Percentiles rank a stretch among this genome's conserved stretches.
These are phyloP conservation scores for Stigmatopora argus DNA, from an alignment of 2,113 vertebrate genomes.

Conservation along the genomic window DNA sequence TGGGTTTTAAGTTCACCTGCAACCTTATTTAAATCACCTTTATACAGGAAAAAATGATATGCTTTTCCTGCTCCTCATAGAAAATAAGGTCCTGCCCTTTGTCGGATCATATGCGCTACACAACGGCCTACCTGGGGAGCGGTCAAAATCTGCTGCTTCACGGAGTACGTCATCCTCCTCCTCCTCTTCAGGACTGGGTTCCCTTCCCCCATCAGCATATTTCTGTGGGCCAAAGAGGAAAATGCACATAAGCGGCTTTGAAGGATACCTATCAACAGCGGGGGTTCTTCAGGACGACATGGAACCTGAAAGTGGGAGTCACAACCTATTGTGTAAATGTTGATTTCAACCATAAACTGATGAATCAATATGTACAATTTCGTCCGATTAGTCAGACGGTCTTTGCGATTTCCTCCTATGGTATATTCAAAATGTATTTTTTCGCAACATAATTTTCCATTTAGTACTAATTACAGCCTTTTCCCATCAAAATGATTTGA, in stretches of 20 bases:
- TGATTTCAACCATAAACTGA: neutral
- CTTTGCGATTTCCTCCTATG: no score
- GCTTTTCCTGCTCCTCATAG: slow-evolving; percentile 32
- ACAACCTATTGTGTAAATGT: slow-evolving; percentile 65
- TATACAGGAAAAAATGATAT: neutral
- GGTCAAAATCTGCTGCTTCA: slow-evolving; percentile 64
- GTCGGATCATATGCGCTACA: slow-evolving; percentile 22
- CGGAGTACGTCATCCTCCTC: slow-evolving; percentile 68
- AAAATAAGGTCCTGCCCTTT: slow-evolving; percentile 46
- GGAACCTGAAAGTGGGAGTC: slow-evolving; percentile 62
- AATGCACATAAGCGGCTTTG: slow-evolving; percentile 22
- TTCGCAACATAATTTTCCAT: no score
- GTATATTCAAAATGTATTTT: no score
- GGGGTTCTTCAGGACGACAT: slow-evolving; percentile 64
- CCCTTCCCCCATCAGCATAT: slow-evolving; percentile 56
- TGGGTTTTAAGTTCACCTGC: neutral
- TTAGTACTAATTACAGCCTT: no score
- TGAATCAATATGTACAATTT: neutral
- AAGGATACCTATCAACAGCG: slow-evolving; percentile 32
- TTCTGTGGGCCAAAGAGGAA: slow-evolving; percentile 41
- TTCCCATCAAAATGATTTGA: no score
- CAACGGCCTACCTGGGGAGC: slow-evolving; percentile 33
- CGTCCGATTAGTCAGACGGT: neutral
- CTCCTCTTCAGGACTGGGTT: slow-evolving; percentile 68
- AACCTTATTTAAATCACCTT: neutral